Evolutionary conservation across 2,888 invertebrate genomes (phyloP), one percentile per base, ranked within the genome.

Genomic region (Caenorhabditis sp.): DNA sequence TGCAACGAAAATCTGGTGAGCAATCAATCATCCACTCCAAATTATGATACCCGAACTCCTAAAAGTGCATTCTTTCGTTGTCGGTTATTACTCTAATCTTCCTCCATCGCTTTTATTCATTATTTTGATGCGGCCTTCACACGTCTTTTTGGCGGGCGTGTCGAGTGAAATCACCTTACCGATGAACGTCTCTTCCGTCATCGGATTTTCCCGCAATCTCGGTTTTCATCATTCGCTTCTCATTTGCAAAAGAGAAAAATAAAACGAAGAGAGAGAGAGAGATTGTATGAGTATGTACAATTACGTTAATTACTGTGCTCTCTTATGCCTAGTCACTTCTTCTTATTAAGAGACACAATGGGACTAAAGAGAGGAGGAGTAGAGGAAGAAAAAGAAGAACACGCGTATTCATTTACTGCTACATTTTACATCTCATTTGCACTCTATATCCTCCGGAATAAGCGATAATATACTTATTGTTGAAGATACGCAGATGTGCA

Each of bases 391-490:
- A 16, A 28, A 19, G 54, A 54, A 63, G 69, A 59, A 61, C 69
- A 59, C 69, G 63, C 61, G 70, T 77, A 77, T 61, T 69, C 69
- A 69, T 63, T 77, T 70, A 54, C 69, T 77, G 77, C 77, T 70
- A 77, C 77, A 77, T 77, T 77, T 77, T 77, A 77, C 77, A 77
- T 77, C 77, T 77, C 77, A 77, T 77, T 77, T 77, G 77, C 77
- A 77, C 77, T 77, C 77, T 54, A 77, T 77, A 77, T 70, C 70
- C 77, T 77, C 69, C 77, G 69, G 63, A 77, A 77, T 77, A 77
- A 77, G 49, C 76, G 69, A 58, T 77, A 77, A 77, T 70, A 77
- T 59, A 77, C 77, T 77, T 77, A 77, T 77, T 77, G 69, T 61
- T 68, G 58, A 68, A 70, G 61, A 77, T 54, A 77, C 77, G 77